These are phyloP conservation scores for Rhynchopsitta pachyrhyncha DNA, from an alignment of 2,113 vertebrate genomes.

Conservation along the genomic window DNA sequence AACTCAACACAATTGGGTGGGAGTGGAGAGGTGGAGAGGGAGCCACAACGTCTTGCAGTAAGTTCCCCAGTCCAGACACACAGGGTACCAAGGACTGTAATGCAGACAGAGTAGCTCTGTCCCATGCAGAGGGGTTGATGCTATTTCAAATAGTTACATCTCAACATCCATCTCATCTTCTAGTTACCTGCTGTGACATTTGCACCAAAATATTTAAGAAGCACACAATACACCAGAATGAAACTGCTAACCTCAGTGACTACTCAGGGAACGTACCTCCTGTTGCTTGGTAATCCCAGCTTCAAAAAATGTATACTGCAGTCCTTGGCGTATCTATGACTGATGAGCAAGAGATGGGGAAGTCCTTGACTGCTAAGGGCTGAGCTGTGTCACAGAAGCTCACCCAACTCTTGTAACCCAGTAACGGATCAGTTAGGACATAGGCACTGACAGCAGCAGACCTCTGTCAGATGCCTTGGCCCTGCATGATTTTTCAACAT, in stretches of 20 bases:
- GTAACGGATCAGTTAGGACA: background rate
- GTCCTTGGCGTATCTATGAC: background rate
- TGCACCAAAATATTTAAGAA: background rate
- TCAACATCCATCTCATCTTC: background rate
- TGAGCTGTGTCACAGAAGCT: background rate
- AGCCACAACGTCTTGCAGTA: background rate
- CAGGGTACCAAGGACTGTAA: background rate
- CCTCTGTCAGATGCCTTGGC: background rate
- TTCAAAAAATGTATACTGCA: background rate
- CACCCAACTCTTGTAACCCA: background rate
- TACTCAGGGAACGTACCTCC: background rate
- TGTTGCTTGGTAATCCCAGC: background rate
- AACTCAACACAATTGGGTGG: accelerated
- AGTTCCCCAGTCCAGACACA: background rate
- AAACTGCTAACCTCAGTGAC: background rate
- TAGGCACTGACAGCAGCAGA: background rate
- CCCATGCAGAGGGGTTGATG: background rate
- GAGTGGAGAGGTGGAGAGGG: accelerated
- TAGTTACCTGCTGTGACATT: background rate
- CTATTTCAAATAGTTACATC: background rate
- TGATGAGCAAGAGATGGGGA: background rate
- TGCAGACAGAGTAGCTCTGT: background rate
- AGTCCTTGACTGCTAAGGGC: background rate
- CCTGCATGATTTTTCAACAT: background rate
- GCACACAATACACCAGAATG: background rate